These are phyloP conservation scores for Poecilia gillii DNA, from an alignment of 2,797 vertebrate genomes.

Conservation along the genomic window DNA sequence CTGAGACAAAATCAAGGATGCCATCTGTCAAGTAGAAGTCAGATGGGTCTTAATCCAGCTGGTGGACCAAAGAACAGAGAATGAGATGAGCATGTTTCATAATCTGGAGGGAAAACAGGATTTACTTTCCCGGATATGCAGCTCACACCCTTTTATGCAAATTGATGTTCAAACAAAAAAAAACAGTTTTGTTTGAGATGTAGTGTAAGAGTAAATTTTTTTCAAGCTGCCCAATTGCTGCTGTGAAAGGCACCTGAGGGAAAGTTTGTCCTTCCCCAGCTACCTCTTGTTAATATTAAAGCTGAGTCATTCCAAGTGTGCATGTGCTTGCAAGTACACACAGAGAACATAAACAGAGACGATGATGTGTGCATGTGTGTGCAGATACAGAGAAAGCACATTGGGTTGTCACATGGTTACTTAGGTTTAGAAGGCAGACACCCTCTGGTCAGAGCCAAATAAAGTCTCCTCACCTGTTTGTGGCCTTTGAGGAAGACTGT, in stretches of 20 bases:
- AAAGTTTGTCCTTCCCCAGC: constrained; percentile 60
- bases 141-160: background rate
- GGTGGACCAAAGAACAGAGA: background rate
- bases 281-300: constrained; percentile 49
- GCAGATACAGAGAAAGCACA: constrained; percentile 1
- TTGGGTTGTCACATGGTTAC: constrained; percentile 34
- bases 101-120: background rate
- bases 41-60: background rate
- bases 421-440: constrained; percentile 60
- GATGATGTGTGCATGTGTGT: constrained; percentile 12
- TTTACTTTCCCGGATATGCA: constrained; percentile 4
- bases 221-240: constrained; percentile 60
- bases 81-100: constrained; percentile 1
- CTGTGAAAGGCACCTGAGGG: constrained; percentile 64
- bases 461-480: constrained; percentile 80
- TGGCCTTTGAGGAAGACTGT: constrained; percentile 72
- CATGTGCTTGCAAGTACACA: constrained; percentile 27
- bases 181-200: constrained; percentile 32
- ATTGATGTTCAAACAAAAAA: constrained; percentile 12
- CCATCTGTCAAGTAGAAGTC: constrained; percentile 4
- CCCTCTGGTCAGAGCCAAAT: constrained; percentile 74
- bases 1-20: background rate
- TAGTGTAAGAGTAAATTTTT: constrained; percentile 55
- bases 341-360: constrained; percentile 20
- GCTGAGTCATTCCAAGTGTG: constrained; percentile 69